A percentile compares a stretch with the other conserved stretches of the same genome.
These are phyloP conservation scores for Neogobius melanostomus DNA, from an alignment of 2,113 vertebrate genomes.

Conservation along the genomic window DNA sequence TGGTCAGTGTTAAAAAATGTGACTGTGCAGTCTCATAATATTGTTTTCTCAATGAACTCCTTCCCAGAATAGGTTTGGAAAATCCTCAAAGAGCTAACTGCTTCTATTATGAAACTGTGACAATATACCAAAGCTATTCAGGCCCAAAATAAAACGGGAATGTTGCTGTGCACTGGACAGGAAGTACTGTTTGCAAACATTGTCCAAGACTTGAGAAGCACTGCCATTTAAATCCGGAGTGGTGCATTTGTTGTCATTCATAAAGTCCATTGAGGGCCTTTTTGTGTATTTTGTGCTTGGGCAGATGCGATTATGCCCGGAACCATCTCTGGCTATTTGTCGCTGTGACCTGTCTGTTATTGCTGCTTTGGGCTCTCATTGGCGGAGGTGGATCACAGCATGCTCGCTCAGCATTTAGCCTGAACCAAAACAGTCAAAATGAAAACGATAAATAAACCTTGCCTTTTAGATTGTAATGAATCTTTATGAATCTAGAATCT, in stretches of 20 bases:
- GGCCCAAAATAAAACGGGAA: neutral
- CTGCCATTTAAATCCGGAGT: neutral
- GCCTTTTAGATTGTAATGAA: neutral
- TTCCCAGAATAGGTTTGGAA: constrained; percentile 4
- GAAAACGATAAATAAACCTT: constrained; percentile 2
- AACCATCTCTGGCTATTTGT: constrained; percentile 30
- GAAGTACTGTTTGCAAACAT: neutral
- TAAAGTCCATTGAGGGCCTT: neutral
- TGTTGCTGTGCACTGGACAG: neutral
- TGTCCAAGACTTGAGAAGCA: neutral
- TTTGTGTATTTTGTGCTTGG: neutral
- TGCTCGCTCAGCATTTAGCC: constrained; percentile 37
- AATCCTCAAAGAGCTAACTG: neutral
- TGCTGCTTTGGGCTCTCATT: constrained; percentile 34
- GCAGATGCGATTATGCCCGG: constrained; percentile 18
- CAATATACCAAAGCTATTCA: neutral
- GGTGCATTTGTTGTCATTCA: constrained; percentile 4
- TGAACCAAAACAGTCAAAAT: constrained; percentile 8
- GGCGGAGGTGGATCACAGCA: constrained; percentile 4
- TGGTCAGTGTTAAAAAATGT: neutral
- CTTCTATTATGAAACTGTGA: neutral
- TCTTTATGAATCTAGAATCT: constrained; percentile 5
- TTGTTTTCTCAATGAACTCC: neutral
- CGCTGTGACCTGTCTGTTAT: constrained; percentile 28
- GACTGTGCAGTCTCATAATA: neutral